Percentiles rank a stretch among this genome's conserved stretches.
Evolutionary conservation across 2,113 vertebrate species (phyloP).

Genomic region (Ammodramus savannarum): DNA sequence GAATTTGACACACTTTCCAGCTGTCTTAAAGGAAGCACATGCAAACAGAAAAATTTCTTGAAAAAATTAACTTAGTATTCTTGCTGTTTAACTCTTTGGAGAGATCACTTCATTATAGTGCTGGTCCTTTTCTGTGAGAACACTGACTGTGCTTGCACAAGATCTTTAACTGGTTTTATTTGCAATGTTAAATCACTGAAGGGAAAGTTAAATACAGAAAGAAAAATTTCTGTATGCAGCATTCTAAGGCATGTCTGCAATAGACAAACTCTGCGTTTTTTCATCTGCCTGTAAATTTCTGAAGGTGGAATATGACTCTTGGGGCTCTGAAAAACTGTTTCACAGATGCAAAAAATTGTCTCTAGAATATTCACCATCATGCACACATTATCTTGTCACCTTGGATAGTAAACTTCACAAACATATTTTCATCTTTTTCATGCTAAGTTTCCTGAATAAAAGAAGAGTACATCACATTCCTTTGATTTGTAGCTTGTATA

Average conservation of each 20-base stretch:
- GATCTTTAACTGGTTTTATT: slow-evolving; percentile 38
- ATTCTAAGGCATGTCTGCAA: not conserved
- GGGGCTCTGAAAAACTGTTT: not conserved
- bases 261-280: not conserved
- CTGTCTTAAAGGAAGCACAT: not conserved
- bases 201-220: slow-evolving; percentile 42
- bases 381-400: slow-evolving; percentile 52
- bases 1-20: not conserved
- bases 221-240: not conserved
- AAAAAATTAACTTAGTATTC: not conserved
- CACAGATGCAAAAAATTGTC: slow-evolving; percentile 30
- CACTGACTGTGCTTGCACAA: not conserved
- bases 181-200: slow-evolving; percentile 44
- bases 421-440: slow-evolving; percentile 54
- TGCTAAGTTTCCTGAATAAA: slow-evolving; percentile 44
- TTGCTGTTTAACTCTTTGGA: slow-evolving; percentile 33
- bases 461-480: slow-evolving; percentile 16
- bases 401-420: slow-evolving; percentile 66
- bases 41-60: not conserved
- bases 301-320: not conserved
- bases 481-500: slow-evolving; percentile 53
- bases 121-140: not conserved
- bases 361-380: slow-evolving; percentile 28
- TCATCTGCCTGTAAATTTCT: not conserved
- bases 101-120: not conserved